Conservation (phyloP, 2,888 invertebrate genomes). For the Drosophila prostipennis region DNA sequence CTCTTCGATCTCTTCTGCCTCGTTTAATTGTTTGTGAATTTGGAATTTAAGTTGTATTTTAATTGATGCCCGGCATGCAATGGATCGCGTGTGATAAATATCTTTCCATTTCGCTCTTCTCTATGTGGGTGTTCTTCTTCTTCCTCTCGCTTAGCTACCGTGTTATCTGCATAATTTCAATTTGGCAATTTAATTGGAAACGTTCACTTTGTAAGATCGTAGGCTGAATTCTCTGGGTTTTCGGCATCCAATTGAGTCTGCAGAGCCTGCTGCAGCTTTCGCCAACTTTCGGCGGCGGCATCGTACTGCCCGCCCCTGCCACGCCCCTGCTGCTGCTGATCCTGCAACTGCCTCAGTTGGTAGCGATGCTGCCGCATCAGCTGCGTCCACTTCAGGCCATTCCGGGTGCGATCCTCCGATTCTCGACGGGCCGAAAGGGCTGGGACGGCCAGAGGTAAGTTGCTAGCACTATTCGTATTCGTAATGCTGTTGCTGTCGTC, state of each 20-base stretch:
- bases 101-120: constrained; percentile 57
- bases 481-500: constrained; percentile 36
- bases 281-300: constrained; percentile 67
- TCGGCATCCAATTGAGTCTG: constrained; percentile 19
- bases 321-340: constrained; percentile 23
- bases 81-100: constrained; percentile 62
- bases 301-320: constrained; percentile 41
- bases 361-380: constrained; percentile 61
- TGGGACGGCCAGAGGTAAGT: constrained; percentile 32
- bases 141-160: constrained; percentile 2
- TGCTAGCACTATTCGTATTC: constrained; percentile 28
- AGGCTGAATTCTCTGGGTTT: constrained; percentile 31
- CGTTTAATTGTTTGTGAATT: no score
- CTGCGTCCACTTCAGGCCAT: constrained; percentile 55
- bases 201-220: constrained; percentile 66
- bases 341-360: constrained; percentile 26
- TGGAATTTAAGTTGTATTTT: constrained; percentile 6
- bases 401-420: constrained; percentile 28
- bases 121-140: constrained; percentile 4
- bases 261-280: constrained; percentile 51
- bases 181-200: constrained; percentile 24
- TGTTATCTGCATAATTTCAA: constrained; percentile 27
- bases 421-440: constrained; percentile 15
- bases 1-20: constrained; percentile 5
- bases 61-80: constrained; percentile 64